These are phyloP conservation scores for Camponotus fellah DNA, from an alignment of 2,888 invertebrate species.

Conservation along the genomic window DNA sequence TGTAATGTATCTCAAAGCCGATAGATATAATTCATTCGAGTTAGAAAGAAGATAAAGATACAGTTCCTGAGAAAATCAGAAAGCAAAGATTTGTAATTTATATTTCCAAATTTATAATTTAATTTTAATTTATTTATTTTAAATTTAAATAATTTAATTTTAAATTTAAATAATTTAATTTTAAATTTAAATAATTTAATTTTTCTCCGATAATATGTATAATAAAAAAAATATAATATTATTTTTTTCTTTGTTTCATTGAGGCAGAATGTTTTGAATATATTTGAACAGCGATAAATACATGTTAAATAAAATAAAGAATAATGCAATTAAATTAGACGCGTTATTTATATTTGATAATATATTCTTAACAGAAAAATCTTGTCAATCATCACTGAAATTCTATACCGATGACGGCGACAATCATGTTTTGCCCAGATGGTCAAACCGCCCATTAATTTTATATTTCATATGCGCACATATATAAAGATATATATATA, in stretches of 20 bases:
- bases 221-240: no score
- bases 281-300: not conserved
- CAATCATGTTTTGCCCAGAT: slow-evolving; percentile 70
- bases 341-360: not conserved
- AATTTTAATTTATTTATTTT: no score
- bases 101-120: not conserved
- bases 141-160: no score
- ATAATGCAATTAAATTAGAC: not conserved
- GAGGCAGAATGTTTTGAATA: not conserved
- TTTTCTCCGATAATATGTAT: not conserved
- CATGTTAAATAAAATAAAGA: not conserved
- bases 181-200: no score
- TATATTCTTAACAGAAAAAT: not conserved
- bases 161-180: no score
- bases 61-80: not conserved
- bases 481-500: not conserved
- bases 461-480: slow-evolving; percentile 54
- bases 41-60: not conserved
- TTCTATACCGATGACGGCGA: not conserved
- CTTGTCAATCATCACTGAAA: slow-evolving; percentile 33
- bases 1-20: not conserved
- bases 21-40: not conserved
- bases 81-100: not conserved
- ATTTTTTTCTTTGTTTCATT: not conserved
- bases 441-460: slow-evolving; percentile 75